Base-by-base conservation (phyloP, 2,888 invertebrate species). In the Paralinhomoeus sp. region DNA sequence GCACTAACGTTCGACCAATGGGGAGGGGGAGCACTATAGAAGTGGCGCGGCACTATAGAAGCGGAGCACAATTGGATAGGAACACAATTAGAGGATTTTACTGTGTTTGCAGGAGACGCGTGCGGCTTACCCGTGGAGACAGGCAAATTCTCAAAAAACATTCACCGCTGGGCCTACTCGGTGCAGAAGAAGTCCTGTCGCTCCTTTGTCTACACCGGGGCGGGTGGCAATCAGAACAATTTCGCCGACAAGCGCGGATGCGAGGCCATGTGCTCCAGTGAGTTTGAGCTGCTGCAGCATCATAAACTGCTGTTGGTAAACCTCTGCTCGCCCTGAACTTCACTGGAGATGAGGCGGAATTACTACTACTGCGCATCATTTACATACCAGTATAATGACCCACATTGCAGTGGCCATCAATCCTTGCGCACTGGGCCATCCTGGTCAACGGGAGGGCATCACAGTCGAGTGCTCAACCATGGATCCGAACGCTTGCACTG, bases 381-480 rank as follows among this genome's bases (percentile, higher is more conserved):
- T 36, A n/a, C 7, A 7, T n/a, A 13, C 13, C 7, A n/a, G 7
- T 12, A 18, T n/a, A 36, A n/a, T 36, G 5, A n/a, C 7, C 18
- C 7, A 3, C 7, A n/a, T 31, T 35, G 12, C 33, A 44, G 44
- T 33, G 20, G 17, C 23, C 17, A 5, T 24, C 13, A 44, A 44
- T 40, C 44, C 44, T 13, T 44, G 44, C 41, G 17, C 40, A 2
- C 15, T 34, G 7, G 44, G 46, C 15, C 37, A 35, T 13, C 44
- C 44, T 17, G 35, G 13, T 15, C 37, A 37, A 15, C 9, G 35
- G 3, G 27, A 13, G 7, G 23, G 34, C 24, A 12, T 22, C 2
- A 20, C 24, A 17, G 15, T 45, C 2, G 22, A 21, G 24, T 45
- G 45, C 23, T 37, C 41, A 2, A 37, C 45, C 21, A 18, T 36